Conservation (phyloP, 2,797 vertebrate genomes). For the Argya squamiceps region DNA sequence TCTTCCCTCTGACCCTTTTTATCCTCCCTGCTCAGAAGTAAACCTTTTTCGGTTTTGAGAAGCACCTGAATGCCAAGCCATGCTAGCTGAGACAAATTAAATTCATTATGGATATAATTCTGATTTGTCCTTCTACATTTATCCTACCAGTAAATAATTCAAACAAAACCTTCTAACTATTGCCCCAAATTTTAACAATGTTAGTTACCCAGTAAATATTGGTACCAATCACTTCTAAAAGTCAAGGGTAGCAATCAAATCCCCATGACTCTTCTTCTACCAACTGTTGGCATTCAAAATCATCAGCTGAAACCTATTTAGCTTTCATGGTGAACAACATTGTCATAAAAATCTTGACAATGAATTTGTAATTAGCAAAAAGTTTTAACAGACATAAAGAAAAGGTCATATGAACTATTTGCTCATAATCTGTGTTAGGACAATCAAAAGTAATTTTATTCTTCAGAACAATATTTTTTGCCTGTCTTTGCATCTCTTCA, state of each 20-base stretch:
- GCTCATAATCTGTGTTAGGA: background rate
- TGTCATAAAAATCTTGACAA: conserved; percentile 11
- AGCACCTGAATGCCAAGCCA: background rate
- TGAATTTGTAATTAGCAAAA: conserved; percentile 3
- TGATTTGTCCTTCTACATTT: background rate
- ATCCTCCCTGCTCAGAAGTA: background rate
- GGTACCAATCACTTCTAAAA: background rate
- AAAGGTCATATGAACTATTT: conserved; percentile 28
- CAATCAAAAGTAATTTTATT: background rate
- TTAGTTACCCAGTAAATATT: background rate
- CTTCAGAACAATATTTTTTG: background rate
- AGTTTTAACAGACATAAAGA: background rate
- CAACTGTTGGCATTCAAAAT: background rate
- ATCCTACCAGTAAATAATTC: background rate
- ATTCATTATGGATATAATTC: background rate
- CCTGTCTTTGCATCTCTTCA: background rate
- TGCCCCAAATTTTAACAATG: background rate
- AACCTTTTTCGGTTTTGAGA: background rate
- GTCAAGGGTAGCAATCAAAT: background rate
- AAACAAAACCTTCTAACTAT: background rate
- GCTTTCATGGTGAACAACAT: background rate
- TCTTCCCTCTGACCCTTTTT: background rate
- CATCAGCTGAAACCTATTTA: background rate
- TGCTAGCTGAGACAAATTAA: background rate
- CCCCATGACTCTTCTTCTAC: background rate